phyloP scores from a whole-genome alignment of 2,113 vertebrate species.

The Seriola aureovittata region DNA sequence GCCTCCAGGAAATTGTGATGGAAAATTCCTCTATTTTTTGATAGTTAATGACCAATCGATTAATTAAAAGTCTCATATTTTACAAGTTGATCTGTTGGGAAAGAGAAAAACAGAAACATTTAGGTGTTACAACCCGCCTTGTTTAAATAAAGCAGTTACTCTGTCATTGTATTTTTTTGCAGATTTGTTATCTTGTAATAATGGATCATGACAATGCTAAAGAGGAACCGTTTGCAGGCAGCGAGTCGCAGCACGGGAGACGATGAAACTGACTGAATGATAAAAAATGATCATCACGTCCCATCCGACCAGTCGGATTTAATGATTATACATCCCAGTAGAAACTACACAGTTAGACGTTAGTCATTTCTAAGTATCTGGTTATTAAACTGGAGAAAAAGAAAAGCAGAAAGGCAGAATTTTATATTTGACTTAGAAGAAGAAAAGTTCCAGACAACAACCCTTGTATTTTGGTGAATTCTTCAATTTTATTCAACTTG shows the following conservation, averaged over 20 bases:
- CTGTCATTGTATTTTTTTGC: too few relatives aligned
- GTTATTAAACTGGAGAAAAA: not conserved
- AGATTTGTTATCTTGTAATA: too few relatives aligned
- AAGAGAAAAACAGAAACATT: not conserved
- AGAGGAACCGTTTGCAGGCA: conserved; percentile 11
- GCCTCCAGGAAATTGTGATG: too few relatives aligned
- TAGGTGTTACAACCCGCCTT: not conserved
- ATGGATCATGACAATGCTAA: too few relatives aligned
- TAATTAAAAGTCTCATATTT: too few relatives aligned
- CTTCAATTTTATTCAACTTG: not conserved
- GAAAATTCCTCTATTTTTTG: too few relatives aligned
- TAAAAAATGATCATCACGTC: conserved; percentile 15
- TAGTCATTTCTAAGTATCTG: conserved; percentile 13
- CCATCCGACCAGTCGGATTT: not conserved
- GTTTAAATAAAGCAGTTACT: too few relatives aligned
- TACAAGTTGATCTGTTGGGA: not conserved
- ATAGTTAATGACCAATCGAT: too few relatives aligned
- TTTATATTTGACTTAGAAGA: too few relatives aligned
- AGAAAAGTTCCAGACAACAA: too few relatives aligned
- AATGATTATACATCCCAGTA: conserved; percentile 16
- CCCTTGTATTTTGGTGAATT: too few relatives aligned
- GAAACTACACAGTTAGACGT: not conserved
- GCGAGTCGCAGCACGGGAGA: not conserved
- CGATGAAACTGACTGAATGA: not conserved
- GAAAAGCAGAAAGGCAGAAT: not conserved